Evolutionary conservation across 2,797 vertebrate genomes (phyloP), one percentile per base, ranked within the genome.

Genomic region (Atherinosoma microstoma): DNA sequence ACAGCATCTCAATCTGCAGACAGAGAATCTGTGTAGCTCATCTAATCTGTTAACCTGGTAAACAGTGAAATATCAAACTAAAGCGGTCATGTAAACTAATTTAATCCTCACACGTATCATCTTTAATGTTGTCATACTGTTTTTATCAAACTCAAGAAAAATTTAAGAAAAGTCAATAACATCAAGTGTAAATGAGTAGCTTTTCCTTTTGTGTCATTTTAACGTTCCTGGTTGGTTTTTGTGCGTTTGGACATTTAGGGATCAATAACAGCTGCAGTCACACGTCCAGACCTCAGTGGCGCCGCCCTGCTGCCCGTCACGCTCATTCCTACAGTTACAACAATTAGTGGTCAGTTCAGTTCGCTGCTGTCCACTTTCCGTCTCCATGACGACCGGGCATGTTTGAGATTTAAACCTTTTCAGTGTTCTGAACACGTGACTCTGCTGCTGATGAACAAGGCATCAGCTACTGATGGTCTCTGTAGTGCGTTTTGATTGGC

Each of bases 281-380:
- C 47, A 45, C 24, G 58, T 70, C 73, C 56, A 18, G 18, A 35
- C 66, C 51, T 58, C 3, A 0, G n/a, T 57, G 34, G 65, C 66
- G 49, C 49, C 6, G 32, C n/a, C 51, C 1, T 32, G 69, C 79
- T 68, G 73, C 78, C 75, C 51, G 70, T 7, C 2, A 40, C 63
- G 2, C 75, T 80, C 67, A 40, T 53, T 77, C 77, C 58, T 66
- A 73, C 79, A 71, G 83, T 90, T 84, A 85, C 85, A 93, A 88
- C 86, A 78, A 89, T 93, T 92, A 94, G 87, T 90, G 88, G 83
- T 88, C 91, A 83, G 87, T 91, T 81, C 85, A 72, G 89, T 88
- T 84, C 75, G 0, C 78, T 60, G 78, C 63, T 1, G 63, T 75
- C 67, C 63, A 18, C 79, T 73, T 79, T 79, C 78, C 72, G 56